Conservation (phyloP, 2,888 invertebrate species). For the Tinea semifulvella region DNA sequence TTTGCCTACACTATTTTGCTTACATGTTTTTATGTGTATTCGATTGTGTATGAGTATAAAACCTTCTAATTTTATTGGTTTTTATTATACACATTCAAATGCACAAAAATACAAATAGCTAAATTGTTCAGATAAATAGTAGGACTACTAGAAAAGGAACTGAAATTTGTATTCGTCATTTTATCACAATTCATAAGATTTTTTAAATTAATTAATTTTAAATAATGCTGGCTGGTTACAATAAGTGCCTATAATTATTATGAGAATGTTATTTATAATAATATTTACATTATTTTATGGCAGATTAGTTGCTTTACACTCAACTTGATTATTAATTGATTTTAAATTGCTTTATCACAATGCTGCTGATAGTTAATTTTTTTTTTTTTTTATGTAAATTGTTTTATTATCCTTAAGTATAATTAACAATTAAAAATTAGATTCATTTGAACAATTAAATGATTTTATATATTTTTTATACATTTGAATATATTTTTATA, state of each 20-base stretch:
- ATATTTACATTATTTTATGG: constrained; percentile 1
- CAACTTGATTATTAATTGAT: neutral
- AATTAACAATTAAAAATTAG: too few relatives aligned
- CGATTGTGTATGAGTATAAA: too few relatives aligned
- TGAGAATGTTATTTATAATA: neutral
- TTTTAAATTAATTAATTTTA: too few relatives aligned
- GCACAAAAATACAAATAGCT: too few relatives aligned
- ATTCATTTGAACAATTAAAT: neutral
- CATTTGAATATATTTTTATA: neutral
- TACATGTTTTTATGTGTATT: too few relatives aligned
- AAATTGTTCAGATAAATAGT: too few relatives aligned
- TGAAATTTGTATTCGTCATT: neutral
- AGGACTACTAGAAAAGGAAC: too few relatives aligned
- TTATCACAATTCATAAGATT: neutral
- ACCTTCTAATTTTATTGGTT: too few relatives aligned
- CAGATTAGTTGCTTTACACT: neutral
- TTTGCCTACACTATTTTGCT: too few relatives aligned
- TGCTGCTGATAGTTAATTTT: too few relatives aligned
- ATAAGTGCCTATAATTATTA: neutral
- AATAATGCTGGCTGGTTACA: constrained; percentile 2
- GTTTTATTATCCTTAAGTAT: too few relatives aligned
- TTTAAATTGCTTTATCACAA: neutral
- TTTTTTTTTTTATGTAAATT: neutral
- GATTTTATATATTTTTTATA: neutral
- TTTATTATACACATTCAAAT: too few relatives aligned